These are phyloP conservation scores for Numenius arquata DNA, from an alignment of 2,113 vertebrate species.

Conservation along the genomic window DNA sequence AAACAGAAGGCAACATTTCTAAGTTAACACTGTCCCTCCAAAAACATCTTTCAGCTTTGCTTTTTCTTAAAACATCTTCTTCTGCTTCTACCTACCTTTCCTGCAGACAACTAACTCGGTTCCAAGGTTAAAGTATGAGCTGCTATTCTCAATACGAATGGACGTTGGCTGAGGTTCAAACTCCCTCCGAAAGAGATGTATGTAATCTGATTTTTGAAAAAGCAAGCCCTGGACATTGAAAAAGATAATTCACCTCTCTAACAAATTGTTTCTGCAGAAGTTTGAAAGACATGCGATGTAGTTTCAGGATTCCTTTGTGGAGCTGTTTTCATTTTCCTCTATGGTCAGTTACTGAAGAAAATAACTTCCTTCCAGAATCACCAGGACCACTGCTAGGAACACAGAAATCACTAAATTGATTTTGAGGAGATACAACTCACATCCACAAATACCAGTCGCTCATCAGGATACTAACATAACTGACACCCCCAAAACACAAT, in stretches of 20 bases:
- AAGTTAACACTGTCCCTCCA: background rate
- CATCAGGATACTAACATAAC: background rate
- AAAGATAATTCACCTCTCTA: background rate
- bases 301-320: background rate
- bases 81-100: background rate
- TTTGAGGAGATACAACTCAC: background rate
- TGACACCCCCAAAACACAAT: background rate
- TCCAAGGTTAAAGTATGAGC: slow-evolving; percentile 8
- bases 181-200: background rate
- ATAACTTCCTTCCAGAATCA: background rate
- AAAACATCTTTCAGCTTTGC: background rate
- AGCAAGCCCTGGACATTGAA: background rate
- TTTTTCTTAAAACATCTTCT: background rate
- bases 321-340: background rate
- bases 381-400: background rate
- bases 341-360: background rate
- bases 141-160: background rate
- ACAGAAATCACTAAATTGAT: background rate
- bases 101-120: background rate
- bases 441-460: background rate
- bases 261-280: background rate
- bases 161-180: background rate
- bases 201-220: background rate
- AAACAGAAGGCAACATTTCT: background rate
- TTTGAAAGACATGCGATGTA: background rate